These are phyloP conservation scores for Hippolais icterina DNA, from an alignment of 2,113 vertebrate genomes.

Conservation along the genomic window DNA sequence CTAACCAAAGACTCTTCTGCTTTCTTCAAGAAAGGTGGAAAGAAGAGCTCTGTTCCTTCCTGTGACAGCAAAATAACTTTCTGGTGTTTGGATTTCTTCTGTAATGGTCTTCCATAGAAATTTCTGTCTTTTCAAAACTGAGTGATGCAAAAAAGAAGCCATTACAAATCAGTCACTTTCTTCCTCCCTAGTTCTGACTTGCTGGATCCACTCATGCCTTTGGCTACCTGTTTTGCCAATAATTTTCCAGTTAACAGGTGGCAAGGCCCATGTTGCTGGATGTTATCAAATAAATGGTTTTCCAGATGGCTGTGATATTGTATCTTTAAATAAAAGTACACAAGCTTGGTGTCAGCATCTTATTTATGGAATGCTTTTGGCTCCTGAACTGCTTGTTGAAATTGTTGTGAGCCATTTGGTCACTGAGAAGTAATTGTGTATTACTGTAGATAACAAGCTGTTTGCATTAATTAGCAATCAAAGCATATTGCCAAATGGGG, in stretches of 20 bases:
- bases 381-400: slow-evolving; percentile 61
- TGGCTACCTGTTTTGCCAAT: slow-evolving; percentile 16
- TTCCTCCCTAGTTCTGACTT: not conserved
- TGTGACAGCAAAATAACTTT: not conserved
- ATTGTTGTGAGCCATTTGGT: slow-evolving; percentile 67
- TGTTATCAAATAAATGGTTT: slow-evolving; percentile 25
- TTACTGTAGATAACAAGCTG: slow-evolving; percentile 70
- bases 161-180: not conserved
- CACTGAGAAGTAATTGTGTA: slow-evolving; percentile 67
- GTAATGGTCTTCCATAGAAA: not conserved
- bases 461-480: slow-evolving; percentile 75
- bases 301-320: slow-evolving; percentile 40
- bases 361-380: slow-evolving; percentile 63
- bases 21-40: not conserved
- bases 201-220: not conserved
- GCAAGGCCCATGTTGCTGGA: not conserved
- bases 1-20: not conserved
- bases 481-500: slow-evolving; percentile 63
- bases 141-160: not conserved
- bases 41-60: not conserved
- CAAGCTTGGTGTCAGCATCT: slow-evolving; percentile 52
- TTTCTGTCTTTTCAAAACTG: not conserved
- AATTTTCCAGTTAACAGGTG: slow-evolving; percentile 11
- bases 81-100: not conserved
- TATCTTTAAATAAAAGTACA: slow-evolving; percentile 58